These are phyloP conservation scores for Phocides pigmalion DNA, from an alignment of 1,140 invertebrate genomes.

Conservation along the genomic window DNA sequence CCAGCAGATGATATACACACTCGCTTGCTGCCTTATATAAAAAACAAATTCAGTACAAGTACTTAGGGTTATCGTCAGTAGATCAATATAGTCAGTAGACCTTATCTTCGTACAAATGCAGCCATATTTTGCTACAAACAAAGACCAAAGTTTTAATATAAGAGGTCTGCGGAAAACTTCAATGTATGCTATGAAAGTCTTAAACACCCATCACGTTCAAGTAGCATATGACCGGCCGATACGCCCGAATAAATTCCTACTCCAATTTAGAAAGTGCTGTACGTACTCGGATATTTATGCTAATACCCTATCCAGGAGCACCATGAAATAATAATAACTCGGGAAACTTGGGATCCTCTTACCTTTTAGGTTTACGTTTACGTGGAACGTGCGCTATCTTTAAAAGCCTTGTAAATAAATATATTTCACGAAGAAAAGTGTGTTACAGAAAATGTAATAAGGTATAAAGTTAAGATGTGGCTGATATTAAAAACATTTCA, in stretches of 20 bases:
- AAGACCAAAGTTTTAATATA: slow-evolving; percentile 7
- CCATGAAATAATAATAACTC: slow-evolving; percentile 64
- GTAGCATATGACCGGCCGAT: slow-evolving; percentile 25
- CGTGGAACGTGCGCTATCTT: slow-evolving; percentile 37
- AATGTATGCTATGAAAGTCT: slow-evolving; percentile 13
- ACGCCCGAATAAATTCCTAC: slow-evolving; percentile 40
- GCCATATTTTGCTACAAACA: background rate
- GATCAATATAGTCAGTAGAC: no score
- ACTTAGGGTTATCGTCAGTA: no score
- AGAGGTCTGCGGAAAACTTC: background rate
- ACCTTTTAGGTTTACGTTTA: slow-evolving; percentile 36
- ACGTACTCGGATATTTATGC: slow-evolving; percentile 58
- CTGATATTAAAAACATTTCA: background rate
- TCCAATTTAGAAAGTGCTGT: slow-evolving; percentile 47
- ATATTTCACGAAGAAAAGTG: slow-evolving; percentile 13
- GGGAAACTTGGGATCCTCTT: slow-evolving; percentile 41
- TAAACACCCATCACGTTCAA: slow-evolving; percentile 9
- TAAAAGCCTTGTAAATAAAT: slow-evolving; percentile 30
- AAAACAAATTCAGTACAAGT: no score
- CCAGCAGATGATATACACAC: no score
- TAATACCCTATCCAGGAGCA: slow-evolving; percentile 52
- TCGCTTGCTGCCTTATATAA: no score
- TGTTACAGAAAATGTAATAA: slow-evolving; percentile 19
- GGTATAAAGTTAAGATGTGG: slow-evolving; percentile 1
- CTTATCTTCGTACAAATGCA: no score